phyloP scores from a whole-genome alignment of 2,797 vertebrate genomes.

The Crenichthys baileyi region DNA sequence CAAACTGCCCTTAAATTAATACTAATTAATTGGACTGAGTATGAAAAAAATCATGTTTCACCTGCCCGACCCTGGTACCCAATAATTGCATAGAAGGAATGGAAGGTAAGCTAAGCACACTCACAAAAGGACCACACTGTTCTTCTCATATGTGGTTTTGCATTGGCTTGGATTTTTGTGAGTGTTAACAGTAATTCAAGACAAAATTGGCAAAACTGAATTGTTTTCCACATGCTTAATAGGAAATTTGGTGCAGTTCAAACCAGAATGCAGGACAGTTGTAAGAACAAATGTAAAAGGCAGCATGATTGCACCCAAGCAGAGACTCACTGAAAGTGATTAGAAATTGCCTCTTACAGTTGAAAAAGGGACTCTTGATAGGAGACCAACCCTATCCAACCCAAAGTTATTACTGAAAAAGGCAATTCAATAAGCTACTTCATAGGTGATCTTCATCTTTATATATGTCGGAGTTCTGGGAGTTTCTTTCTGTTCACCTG shows the following conservation, averaged over 20 bases:
- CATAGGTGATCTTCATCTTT: not conserved
- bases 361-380: not conserved
- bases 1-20: not conserved
- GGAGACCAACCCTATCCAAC: not conserved
- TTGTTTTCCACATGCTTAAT: not conserved
- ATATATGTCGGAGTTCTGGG: not conserved
- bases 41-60: not conserved
- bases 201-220: too few species aligned
- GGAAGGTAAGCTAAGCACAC: not conserved
- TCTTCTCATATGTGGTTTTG: not conserved
- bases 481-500: too few species aligned
- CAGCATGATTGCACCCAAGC: too few species aligned
- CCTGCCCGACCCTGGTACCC: not conserved
- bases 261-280: not conserved
- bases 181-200: too few species aligned
- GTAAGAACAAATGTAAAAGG: too few species aligned
- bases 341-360: not conserved
- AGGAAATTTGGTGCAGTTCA: not conserved
- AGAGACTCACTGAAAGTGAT: not conserved
- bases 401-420: not conserved
- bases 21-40: not conserved
- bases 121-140: not conserved
- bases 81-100: too few species aligned
- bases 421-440: not conserved
- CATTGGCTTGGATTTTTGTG: too few species aligned